Percentiles rank a stretch among this genome's conserved stretches.
Conservation (phyloP, 2,113 vertebrate genomes). For the Phylloscopus trochiloides region DNA sequence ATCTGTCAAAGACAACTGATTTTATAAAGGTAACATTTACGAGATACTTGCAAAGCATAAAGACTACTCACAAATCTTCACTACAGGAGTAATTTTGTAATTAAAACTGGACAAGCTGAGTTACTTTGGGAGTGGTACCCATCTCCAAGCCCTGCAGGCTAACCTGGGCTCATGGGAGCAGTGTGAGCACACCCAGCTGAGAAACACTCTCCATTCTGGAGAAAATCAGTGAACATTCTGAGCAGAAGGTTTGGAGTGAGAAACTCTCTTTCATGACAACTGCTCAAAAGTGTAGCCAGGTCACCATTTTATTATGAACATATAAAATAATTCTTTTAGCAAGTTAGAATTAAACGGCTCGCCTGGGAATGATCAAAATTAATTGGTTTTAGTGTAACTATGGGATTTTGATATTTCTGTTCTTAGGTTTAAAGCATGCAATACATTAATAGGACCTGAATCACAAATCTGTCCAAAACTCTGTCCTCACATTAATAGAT, state of each 20-base stretch:
- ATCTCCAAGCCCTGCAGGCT: no score
- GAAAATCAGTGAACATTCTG: neutral
- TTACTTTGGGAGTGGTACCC: neutral
- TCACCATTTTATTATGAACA: neutral
- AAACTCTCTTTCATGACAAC: neutral
- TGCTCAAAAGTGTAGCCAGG: neutral
- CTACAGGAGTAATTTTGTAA: neutral
- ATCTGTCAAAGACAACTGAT: neutral
- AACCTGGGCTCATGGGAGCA: rapidly evolving
- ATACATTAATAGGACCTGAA: neutral
- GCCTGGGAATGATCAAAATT: neutral
- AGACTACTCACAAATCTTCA: neutral
- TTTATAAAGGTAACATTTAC: neutral
- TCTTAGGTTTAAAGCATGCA: neutral
- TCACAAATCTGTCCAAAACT: neutral
- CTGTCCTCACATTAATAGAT: neutral
- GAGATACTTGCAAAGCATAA: neutral
- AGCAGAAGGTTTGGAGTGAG: neutral
- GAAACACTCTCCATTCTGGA: neutral
- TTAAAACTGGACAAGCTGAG: neutral
- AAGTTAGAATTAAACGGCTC: neutral
- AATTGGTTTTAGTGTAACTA: neutral
- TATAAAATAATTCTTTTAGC: neutral
- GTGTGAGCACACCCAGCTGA: neutral
- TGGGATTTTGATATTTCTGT: neutral